phyloP scores from a whole-genome alignment of 2,113 vertebrate species.

The Corvus cornix region DNA sequence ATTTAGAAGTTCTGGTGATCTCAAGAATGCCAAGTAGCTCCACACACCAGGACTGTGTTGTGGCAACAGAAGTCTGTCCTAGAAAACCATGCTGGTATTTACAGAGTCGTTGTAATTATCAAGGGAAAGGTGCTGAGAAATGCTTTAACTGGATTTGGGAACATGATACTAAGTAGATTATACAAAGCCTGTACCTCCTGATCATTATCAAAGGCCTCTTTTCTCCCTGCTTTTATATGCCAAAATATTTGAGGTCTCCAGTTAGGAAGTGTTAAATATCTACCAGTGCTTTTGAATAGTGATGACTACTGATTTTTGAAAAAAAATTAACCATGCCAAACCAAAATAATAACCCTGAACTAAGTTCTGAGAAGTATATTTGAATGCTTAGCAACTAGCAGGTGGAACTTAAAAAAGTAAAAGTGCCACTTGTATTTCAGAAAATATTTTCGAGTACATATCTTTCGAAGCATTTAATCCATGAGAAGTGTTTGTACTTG shows the following conservation, averaged over 20 bases:
- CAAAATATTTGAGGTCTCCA: not conserved
- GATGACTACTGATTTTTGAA: not conserved
- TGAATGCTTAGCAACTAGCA: not conserved
- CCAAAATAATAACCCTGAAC: not conserved
- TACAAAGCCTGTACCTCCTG: not conserved
- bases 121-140: not conserved
- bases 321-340: not conserved
- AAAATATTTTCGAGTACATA: not conserved
- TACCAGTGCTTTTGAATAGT: not conserved
- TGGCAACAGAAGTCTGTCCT: not conserved
- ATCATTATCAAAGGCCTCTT: not conserved
- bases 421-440: not conserved
- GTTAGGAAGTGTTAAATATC: not conserved
- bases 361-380: not conserved
- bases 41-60: not conserved
- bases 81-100: not conserved
- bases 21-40: not conserved
- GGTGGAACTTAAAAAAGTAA: not conserved
- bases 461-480: not conserved
- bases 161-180: not conserved
- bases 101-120: not conserved
- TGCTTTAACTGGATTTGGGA: not conserved
- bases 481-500: not conserved
- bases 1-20: not conserved
- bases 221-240: accelerated